These are phyloP conservation scores for Chymomyza caudatula DNA, from an alignment of 2,888 invertebrate genomes.

Conservation along the genomic window DNA sequence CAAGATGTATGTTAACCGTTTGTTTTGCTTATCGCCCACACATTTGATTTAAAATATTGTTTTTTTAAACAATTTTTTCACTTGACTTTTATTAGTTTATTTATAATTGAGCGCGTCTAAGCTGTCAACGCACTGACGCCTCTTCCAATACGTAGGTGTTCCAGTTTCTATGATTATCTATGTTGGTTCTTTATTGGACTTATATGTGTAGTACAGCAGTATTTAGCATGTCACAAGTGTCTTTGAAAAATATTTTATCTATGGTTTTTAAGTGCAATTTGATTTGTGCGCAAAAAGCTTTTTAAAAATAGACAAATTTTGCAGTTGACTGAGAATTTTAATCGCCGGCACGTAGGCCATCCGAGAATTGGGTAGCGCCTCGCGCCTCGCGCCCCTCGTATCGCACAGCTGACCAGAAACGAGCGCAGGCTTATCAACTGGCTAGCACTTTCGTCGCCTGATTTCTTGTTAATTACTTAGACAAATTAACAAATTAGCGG, in stretches of 20 bases:
- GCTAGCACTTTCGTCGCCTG: slow-evolving; percentile 8
- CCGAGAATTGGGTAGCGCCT: neutral
- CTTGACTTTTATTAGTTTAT: neutral
- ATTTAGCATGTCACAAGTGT: neutral
- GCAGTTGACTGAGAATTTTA: neutral
- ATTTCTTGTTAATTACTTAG: slow-evolving; percentile 32
- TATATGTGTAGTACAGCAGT: neutral
- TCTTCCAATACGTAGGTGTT: too few species aligned
- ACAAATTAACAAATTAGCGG: slow-evolving; percentile 18
- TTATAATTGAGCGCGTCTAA: neutral
- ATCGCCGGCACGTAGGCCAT: neutral
- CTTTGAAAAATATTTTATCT: neutral
- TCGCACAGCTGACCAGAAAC: neutral
- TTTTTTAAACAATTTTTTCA: neutral
- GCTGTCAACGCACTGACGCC: neutral
- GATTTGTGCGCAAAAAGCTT: neutral
- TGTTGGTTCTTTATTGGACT: neutral
- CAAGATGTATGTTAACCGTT: neutral
- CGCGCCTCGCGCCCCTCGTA: neutral
- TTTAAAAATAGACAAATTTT: neutral
- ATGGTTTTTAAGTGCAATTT: neutral
- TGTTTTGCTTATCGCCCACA: neutral
- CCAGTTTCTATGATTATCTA: neutral
- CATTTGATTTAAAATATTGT: neutral
- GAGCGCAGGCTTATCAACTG: neutral